Evolutionary conservation across 1,140 invertebrate species (phyloP).

Genomic region (Papilio polyxenes): DNA sequence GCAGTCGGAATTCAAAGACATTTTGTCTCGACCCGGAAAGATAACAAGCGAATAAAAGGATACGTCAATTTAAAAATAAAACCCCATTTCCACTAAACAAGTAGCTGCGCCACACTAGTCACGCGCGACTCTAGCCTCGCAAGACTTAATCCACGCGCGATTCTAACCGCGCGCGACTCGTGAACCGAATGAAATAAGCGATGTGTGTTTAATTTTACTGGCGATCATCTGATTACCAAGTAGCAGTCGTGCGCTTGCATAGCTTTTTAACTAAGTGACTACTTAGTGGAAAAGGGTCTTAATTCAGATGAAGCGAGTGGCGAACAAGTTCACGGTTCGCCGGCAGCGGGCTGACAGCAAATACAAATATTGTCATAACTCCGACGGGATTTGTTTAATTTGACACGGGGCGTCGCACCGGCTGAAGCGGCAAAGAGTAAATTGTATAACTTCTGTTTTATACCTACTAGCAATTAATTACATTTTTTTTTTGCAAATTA

Average conservation of each 20-base stretch:
- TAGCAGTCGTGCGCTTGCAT: too few species aligned
- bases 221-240: too few species aligned
- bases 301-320: not conserved
- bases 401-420: constrained; percentile 59
- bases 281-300: not conserved
- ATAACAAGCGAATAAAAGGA: constrained; percentile 33
- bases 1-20: constrained; percentile 21
- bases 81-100: not conserved
- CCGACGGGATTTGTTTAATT: constrained; percentile 69
- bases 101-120: not conserved
- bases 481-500: not conserved
- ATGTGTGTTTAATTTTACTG: too few species aligned
- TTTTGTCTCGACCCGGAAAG: constrained; percentile 2
- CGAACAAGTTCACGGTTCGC: constrained; percentile 30
- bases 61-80: constrained; percentile 24
- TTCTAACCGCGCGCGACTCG: too few species aligned
- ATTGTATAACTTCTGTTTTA: constrained; percentile 28
- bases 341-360: constrained; percentile 40
- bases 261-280: too few species aligned
- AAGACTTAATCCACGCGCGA: too few species aligned
- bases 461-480: not conserved
- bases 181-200: too few species aligned
- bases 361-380: constrained; percentile 72
- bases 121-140: not conserved
- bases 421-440: constrained; percentile 49